A percentile compares a stretch with the other conserved stretches of the same genome.
phyloP scores from a whole-genome alignment of 2,888 invertebrate species.

The Drosophila austrosaltans region DNA sequence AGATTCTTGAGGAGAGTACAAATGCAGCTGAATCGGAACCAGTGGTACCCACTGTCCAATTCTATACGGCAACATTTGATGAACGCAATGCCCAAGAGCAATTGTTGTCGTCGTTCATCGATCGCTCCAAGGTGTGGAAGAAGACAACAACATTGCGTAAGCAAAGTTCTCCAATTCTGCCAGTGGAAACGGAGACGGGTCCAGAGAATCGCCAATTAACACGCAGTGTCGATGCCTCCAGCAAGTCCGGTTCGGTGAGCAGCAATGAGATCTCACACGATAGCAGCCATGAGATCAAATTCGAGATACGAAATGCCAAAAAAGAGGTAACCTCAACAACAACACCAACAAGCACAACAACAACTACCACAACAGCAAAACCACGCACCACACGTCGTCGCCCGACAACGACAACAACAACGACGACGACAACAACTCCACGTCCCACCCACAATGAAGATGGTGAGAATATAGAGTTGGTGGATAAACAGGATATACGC shows the following conservation, averaged over 20 bases:
- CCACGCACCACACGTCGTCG: slow-evolving; percentile 85
- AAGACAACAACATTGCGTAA: slow-evolving; percentile 60
- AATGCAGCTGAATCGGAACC: slow-evolving; percentile 81
- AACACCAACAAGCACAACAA: slow-evolving; percentile 52
- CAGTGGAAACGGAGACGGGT: slow-evolving; percentile 30
- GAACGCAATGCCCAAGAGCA: slow-evolving; percentile 80
- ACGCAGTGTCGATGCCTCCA: slow-evolving; percentile 79
- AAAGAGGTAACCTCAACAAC: slow-evolving; percentile 75
- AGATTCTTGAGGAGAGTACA: slow-evolving; percentile 84
- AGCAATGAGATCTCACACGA: slow-evolving; percentile 81
- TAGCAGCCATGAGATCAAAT: slow-evolving; percentile 78
- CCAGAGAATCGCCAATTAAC: slow-evolving; percentile 80
- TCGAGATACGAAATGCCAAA: slow-evolving; percentile 78
- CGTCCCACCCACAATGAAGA: slow-evolving; percentile 88
- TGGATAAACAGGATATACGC: slow-evolving; percentile 89
- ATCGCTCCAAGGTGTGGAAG: slow-evolving; percentile 73
- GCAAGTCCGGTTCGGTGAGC: slow-evolving; percentile 55
- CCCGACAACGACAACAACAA: slow-evolving; percentile 83
- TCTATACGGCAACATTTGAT: slow-evolving; percentile 85
- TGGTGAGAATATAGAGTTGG: slow-evolving; percentile 88
- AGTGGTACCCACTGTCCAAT: slow-evolving; percentile 85
- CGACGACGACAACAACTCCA: slow-evolving; percentile 86
- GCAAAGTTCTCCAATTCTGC: slow-evolving; percentile 46
- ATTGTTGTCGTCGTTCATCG: slow-evolving; percentile 78
- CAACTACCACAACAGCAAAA: slow-evolving; percentile 78